phyloP scores from a whole-genome alignment of 1,140 invertebrate genomes.

The Araneus ventricosus region DNA sequence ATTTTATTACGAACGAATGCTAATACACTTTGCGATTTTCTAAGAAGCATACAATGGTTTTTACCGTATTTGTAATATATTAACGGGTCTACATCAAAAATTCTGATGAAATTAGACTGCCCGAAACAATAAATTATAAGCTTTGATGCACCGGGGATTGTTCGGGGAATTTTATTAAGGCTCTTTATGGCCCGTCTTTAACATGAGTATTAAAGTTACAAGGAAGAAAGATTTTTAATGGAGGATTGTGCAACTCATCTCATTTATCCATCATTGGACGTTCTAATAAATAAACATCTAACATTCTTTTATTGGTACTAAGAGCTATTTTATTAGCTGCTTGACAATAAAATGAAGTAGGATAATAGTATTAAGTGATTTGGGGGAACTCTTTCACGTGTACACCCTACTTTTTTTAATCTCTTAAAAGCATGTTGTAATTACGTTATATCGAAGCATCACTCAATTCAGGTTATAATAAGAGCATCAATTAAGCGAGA shows the following conservation, averaged over 20 bases:
- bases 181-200: not conserved
- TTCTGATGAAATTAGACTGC: not conserved
- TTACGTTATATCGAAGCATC: slow-evolving; percentile 29
- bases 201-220: not conserved
- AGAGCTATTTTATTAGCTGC: slow-evolving; percentile 61
- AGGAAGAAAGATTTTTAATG: slow-evolving; percentile 56
- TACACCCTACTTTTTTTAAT: slow-evolving; percentile 54
- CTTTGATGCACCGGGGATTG: not conserved
- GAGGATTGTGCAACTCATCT: slow-evolving; percentile 29
- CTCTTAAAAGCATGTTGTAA: slow-evolving; percentile 51
- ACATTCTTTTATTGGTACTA: slow-evolving; percentile 47
- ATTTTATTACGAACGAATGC: no score
- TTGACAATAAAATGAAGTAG: slow-evolving; percentile 46
- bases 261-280: not conserved
- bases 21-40: no score
- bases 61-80: not conserved
- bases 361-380: slow-evolving; percentile 58
- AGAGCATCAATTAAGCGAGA: slow-evolving; percentile 34
- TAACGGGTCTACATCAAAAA: not conserved
- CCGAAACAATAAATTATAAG: not conserved
- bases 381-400: slow-evolving; percentile 27
- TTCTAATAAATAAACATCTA: slow-evolving; percentile 32
- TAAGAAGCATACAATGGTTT: no score
- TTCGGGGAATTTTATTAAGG: not conserved
- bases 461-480: not conserved